Base-by-base conservation (phyloP, 2,888 invertebrate genomes). In the Thyatira batis region DNA sequence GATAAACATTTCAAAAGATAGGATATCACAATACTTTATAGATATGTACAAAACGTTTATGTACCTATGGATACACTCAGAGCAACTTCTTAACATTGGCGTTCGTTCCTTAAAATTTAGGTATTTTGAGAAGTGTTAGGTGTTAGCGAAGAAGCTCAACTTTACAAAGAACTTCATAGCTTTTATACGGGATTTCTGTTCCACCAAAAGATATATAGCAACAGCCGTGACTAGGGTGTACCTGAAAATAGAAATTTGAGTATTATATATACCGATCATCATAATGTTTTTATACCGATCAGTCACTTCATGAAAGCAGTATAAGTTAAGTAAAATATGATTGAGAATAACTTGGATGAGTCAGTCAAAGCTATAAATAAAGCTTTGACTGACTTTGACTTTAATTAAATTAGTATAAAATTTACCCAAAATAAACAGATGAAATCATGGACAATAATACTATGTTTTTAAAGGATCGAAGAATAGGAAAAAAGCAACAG, bases 151-250 rank as follows among this genome's bases (percentile, higher is more conserved):
- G 8, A 17, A 8, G 13, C 33, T 57, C 54, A 21, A 78, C 65
- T 67, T 69, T 78, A 67, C 89, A 90, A 0, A 92, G 75, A 2
- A 91, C 89, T 72, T 91, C 92, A 57, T 90, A 91, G n/a, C 65
- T 64, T 58, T 79, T 86, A 67, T 80, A 80, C 0, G 79, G 30
- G 20, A 84, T 60, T 71, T 92, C 92, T 25, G 67, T 57, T 11
- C 91, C 89, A n/a, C 82, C 76, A 49, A 82, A 90, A 1, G 85
- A 84, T 57, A 91, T 88, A 67, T 90, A 91, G 54, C 80, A 78
- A 56, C 89, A 86, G 30, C 83, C 81, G 64, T 90, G 89, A 48
- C 85, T 88, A 3, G 89, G 84, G 53, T 91, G 90, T 11, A 91
- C 78, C 91, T 91, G 76, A 10, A 75, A 74, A 55, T 1, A 49